A percentile compares a stretch with the other conserved stretches of the same genome.
Evolutionary conservation across 2,888 invertebrate genomes (phyloP).

Genomic region (Caenorhabditis sp.): DNA sequence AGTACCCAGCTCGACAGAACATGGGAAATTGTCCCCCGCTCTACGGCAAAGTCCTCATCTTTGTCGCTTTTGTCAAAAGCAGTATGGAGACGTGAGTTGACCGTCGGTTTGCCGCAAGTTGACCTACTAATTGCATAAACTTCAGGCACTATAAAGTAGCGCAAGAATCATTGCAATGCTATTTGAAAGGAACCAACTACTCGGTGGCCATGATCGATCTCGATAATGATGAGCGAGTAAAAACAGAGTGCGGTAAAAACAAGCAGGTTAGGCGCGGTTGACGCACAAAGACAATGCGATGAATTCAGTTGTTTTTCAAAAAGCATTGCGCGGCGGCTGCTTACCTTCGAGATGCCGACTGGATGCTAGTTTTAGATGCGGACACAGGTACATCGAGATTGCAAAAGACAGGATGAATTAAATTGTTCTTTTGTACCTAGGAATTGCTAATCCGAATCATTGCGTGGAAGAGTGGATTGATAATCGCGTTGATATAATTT

Average conservation of each 20-base stretch:
- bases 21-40: constrained; percentile 67
- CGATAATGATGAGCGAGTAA: constrained; percentile 69
- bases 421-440: constrained; percentile 41
- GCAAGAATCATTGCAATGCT: constrained; percentile 73
- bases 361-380: constrained; percentile 78
- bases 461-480: constrained; percentile 79
- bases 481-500: constrained; percentile 74
- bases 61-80: constrained; percentile 65
- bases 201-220: constrained; percentile 72
- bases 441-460: constrained; percentile 78
- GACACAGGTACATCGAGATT: constrained; percentile 65
- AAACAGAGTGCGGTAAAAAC: constrained; percentile 66
- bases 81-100: constrained; percentile 61
- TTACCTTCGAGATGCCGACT: constrained; percentile 76
- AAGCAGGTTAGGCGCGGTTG: constrained; percentile 57
- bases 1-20: constrained; percentile 54
- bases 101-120: constrained; percentile 4
- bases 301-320: constrained; percentile 74
- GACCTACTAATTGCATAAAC: constrained; percentile 5
- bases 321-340: constrained; percentile 78
- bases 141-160: constrained; percentile 75
- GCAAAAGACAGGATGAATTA: not conserved
- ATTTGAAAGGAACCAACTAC: constrained; percentile 74
- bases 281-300: not conserved
- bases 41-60: constrained; percentile 68